These are phyloP conservation scores for Carabus problematicus DNA, from an alignment of 2,888 invertebrate species.

Conservation along the genomic window DNA sequence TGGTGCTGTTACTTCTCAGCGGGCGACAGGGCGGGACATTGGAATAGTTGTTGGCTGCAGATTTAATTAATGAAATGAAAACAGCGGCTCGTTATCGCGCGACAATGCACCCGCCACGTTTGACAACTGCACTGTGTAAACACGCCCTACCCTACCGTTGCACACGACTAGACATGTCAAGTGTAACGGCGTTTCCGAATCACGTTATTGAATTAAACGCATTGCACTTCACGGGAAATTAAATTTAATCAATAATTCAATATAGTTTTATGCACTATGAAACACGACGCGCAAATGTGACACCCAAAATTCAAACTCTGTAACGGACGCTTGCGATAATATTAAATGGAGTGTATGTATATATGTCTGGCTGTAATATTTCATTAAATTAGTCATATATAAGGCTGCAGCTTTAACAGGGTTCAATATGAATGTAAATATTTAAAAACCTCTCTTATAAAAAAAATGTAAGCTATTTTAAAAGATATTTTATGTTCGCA, in stretches of 20 bases:
- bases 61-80: slow-evolving; percentile 31
- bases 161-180: slow-evolving; percentile 4
- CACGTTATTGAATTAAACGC: slow-evolving; percentile 1
- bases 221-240: slow-evolving; percentile 8
- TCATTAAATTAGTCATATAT: neutral
- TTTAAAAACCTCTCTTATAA: too few species aligned
- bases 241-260: slow-evolving; percentile 16
- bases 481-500: too few species aligned
- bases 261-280: slow-evolving; percentile 3
- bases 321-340: too few species aligned
- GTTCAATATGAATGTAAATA: too few species aligned
- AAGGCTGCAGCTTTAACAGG: too few species aligned
- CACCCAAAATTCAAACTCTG: too few species aligned
- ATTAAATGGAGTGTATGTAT: too few species aligned
- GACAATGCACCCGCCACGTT: too few species aligned
- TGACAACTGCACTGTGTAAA: slow-evolving; percentile 20
- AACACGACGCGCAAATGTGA: too few species aligned
- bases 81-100: slow-evolving; percentile 20
- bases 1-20: too few species aligned
- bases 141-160: neutral
- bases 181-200: slow-evolving; percentile 11
- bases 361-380: neutral
- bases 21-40: too few species aligned
- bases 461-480: too few species aligned
- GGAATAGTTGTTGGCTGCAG: neutral